Conservation (phyloP, 2,113 vertebrate species). For the Perca fluviatilis region DNA sequence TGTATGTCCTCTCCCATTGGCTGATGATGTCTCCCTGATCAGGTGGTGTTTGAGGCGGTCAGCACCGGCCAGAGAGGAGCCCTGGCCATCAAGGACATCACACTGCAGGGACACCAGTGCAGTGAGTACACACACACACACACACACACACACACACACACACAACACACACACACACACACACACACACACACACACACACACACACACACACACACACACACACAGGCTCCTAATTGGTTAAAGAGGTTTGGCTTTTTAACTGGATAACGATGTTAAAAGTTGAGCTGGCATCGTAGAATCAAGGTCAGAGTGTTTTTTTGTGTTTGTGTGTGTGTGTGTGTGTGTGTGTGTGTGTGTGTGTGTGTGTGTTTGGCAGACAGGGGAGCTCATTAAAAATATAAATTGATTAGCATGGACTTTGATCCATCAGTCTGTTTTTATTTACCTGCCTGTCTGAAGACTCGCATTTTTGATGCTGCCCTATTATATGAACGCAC, state of each 20-base stretch:
- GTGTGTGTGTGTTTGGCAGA: slow-evolving; percentile 45
- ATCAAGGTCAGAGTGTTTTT: slow-evolving; percentile 63
- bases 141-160: slow-evolving; percentile 47
- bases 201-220: too few relatives aligned
- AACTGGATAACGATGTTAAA: slow-evolving; percentile 63
- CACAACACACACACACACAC: slow-evolving; percentile 25
- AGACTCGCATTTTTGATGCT: slow-evolving; percentile 58
- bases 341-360: slow-evolving; percentile 28
- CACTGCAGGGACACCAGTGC: slow-evolving; percentile 95
- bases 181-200: slow-evolving; percentile 14
- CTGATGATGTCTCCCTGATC: neutral
- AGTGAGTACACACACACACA: slow-evolving; percentile 86
- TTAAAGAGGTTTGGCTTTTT: slow-evolving; percentile 61
- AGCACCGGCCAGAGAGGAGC: slow-evolving; percentile 91
- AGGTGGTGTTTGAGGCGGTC: slow-evolving; percentile 95
- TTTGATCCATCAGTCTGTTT: slow-evolving; percentile 76
- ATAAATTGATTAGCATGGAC: slow-evolving; percentile 80
- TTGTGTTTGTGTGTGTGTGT: slow-evolving; percentile 28
- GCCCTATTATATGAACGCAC: slow-evolving; percentile 40
- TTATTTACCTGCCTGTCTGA: slow-evolving; percentile 57
- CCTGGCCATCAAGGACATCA: slow-evolving; percentile 93
- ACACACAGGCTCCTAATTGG: slow-evolving; percentile 50
- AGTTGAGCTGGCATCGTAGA: slow-evolving; percentile 47
- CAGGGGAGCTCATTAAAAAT: slow-evolving; percentile 78
- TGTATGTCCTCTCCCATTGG: too few relatives aligned